These are phyloP conservation scores for Hydrotaea diabolus DNA, from an alignment of 2,888 invertebrate genomes.

Conservation along the genomic window DNA sequence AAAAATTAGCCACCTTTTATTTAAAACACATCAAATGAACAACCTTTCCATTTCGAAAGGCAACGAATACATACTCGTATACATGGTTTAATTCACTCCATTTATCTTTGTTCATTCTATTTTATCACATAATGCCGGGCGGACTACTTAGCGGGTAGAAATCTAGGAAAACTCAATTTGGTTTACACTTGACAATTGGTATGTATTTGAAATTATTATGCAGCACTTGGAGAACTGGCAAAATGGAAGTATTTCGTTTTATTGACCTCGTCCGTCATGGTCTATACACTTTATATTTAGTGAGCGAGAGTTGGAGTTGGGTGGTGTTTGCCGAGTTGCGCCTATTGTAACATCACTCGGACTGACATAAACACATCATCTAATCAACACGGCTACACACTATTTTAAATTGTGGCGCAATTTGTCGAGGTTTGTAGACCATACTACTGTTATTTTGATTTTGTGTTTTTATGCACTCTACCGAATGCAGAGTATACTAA, in stretches of 20 bases:
- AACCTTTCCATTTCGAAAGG: too few species aligned
- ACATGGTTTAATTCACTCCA: neutral
- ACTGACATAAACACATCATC: neutral
- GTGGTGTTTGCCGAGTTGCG: neutral
- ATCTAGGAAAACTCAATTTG: slow-evolving; percentile 29
- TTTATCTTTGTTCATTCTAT: neutral
- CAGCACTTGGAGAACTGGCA: slow-evolving; percentile 15
- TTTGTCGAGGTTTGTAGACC: slow-evolving; percentile 28
- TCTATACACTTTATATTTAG: neutral
- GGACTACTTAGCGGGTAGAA: neutral
- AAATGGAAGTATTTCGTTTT: slow-evolving; percentile 11
- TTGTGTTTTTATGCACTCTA: too few species aligned
- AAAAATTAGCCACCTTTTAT: too few species aligned
- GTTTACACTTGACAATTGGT: slow-evolving; percentile 9
- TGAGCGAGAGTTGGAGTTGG: neutral
- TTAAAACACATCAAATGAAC: too few species aligned
- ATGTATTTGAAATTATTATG: slow-evolving; percentile 5
- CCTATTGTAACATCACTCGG: neutral
- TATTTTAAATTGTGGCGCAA: slow-evolving; percentile 43
- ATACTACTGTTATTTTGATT: neutral
- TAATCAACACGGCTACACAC: slow-evolving; percentile 44
- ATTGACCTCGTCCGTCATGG: slow-evolving; percentile 12
- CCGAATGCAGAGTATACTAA: too few species aligned
- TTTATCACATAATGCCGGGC: neutral
- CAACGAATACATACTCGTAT: too few species aligned